Evolutionary conservation across 1,140 invertebrate genomes (phyloP).

Genomic region (Aphaenogaster rudis): DNA sequence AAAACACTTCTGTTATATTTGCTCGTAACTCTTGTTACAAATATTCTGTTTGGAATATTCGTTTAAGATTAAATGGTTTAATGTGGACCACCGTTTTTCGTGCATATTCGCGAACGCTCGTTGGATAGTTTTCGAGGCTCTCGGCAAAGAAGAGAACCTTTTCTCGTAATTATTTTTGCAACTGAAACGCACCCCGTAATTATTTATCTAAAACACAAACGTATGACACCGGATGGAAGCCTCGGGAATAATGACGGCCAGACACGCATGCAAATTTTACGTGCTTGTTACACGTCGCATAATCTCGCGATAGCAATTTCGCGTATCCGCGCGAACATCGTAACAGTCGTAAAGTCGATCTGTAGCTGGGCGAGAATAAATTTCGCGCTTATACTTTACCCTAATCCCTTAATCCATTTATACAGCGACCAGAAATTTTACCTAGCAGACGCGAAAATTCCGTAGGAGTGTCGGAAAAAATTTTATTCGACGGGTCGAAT

Average conservation of each 20-base stretch:
- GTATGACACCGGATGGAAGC: neutral
- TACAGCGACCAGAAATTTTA: slow-evolving; percentile 6
- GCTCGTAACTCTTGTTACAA: neutral
- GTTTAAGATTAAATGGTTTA: neutral
- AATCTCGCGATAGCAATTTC: slow-evolving; percentile 35
- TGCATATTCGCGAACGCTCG: neutral
- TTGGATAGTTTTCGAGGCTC: neutral
- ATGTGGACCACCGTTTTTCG: neutral
- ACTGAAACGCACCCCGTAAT: neutral
- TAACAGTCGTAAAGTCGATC: slow-evolving; percentile 20
- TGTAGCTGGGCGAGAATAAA: slow-evolving; percentile 8
- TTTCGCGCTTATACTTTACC: neutral
- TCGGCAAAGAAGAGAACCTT: neutral
- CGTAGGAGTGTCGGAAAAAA: neutral
- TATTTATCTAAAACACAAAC: neutral
- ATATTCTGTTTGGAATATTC: neutral
- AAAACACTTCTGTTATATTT: neutral
- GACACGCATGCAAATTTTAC: slow-evolving; percentile 10
- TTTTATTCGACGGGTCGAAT: neutral
- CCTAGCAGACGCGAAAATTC: neutral
- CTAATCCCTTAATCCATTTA: slow-evolving; percentile 42
- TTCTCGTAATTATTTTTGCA: neutral
- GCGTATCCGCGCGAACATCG: neutral
- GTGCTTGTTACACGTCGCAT: neutral
- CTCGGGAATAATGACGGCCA: neutral